Evolutionary conservation across 2,888 invertebrate genomes (phyloP), one percentile per base, ranked within the genome.

Genomic region (Drosophila monieri): DNA sequence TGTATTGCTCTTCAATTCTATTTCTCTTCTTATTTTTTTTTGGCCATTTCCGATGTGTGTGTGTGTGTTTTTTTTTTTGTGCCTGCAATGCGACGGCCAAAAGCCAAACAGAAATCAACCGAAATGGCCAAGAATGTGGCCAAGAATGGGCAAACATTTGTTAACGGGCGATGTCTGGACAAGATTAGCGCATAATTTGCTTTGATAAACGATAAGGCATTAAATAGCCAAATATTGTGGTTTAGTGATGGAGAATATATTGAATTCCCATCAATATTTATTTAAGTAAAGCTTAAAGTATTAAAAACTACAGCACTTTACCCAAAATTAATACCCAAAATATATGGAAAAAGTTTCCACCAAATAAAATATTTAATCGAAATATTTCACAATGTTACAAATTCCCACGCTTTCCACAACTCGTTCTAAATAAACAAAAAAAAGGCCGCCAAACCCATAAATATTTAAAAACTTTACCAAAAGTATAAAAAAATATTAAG

Each of bases 1-100:
- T 80, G 72, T 76, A 80, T 80, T 70, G 70, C 59, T 76, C 74
- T 80, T 78, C 74, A 73, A 74, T 76, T 65, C 46, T 35, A 48
- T 39, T 43, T 41, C 35, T 43, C n/a, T 43, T 21, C 9, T 3
- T 47, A 10, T 43, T 43, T 60, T 47, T 46, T 14, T 14, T 37
- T 27, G 12, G 10, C 41, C 39, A 64, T 58, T 37, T 48, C 23
- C 39, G 32, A n/a, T 32, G 1, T n/a, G 1, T 15, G 32, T n/a
- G n/a, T n/a, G 10, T 15, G 32, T 18, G 12, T 41, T 51, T 47
- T 55, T 23, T 18, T 41, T 41, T 41, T 51, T 12, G 69, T 78
- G 76, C 64, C 72, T 73, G 68, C 80, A 70, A 35, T 73, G 77
- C 77, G 74, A 66, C 73, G 58, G 46, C 46, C 56, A 41, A 58